phyloP scores from a whole-genome alignment of 2,113 vertebrate species.

The Pristiophorus japonicus region DNA sequence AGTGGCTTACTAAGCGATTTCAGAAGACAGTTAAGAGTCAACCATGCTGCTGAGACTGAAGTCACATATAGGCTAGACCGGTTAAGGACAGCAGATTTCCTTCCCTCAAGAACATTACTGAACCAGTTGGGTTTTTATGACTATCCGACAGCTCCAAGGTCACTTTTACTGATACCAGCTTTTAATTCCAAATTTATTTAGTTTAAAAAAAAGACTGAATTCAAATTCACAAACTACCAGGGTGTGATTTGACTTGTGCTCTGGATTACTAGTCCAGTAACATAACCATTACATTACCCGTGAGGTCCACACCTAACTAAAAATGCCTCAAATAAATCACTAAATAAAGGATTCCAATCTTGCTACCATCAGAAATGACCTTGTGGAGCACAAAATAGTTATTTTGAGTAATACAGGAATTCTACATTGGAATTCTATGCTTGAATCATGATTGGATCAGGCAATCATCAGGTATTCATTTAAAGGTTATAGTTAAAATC shows the following conservation, averaged over 20 bases:
- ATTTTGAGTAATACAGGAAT: neutral
- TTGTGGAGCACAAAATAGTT: neutral
- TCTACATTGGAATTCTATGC: neutral
- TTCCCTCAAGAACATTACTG: neutral
- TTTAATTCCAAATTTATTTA: neutral
- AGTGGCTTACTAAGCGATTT: neutral
- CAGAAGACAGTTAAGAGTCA: neutral
- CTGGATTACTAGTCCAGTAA: neutral
- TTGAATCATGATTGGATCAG: neutral
- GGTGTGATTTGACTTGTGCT: neutral
- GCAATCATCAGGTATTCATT: neutral
- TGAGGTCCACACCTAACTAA: neutral
- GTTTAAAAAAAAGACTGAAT: neutral
- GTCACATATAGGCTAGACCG: too few species aligned
- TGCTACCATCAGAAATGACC: neutral
- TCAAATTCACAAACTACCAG: neutral
- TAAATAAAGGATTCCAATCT: neutral
- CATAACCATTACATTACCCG: neutral
- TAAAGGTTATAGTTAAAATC: neutral
- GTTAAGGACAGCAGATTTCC: neutral
- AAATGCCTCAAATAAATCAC: neutral
- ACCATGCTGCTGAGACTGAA: neutral
- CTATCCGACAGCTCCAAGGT: neutral
- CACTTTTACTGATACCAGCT: neutral
- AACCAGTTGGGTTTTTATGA: neutral